Percentiles rank a stretch among this genome's conserved stretches.
Conservation (phyloP, 2,113 vertebrate species). For the Hassar affinis region DNA sequence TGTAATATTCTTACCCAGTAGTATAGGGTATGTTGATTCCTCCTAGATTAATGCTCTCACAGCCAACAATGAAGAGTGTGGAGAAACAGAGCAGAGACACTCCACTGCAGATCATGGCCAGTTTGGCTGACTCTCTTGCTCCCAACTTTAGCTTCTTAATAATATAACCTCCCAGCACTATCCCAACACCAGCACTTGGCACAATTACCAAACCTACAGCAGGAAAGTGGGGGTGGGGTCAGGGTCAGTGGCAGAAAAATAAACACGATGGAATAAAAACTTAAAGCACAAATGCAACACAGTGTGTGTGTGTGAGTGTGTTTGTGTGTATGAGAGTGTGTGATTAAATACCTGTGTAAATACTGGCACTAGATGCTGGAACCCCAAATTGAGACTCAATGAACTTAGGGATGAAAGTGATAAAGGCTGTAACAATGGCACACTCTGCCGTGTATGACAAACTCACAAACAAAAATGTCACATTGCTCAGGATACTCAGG, state of each 20-base stretch:
- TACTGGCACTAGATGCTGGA: conserved; percentile 97
- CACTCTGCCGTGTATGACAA: conserved; percentile 98
- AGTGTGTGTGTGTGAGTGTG: neutral
- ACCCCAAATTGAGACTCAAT: conserved; percentile 99
- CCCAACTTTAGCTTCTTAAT: conserved; percentile 87
- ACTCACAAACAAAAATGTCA: conserved; percentile 99
- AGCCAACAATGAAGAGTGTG: conserved; percentile 87
- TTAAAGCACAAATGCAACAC: neutral
- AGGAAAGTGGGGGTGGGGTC: no score
- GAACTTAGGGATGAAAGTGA: conserved; percentile 99
- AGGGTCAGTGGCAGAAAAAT: no score
- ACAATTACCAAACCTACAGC: conserved; percentile 84
- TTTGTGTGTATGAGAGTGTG: no score
- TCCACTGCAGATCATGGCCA: conserved; percentile 89
- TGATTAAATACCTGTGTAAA: conserved; percentile 89
- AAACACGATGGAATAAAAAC: neutral
- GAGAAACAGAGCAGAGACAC: conserved; percentile 87
- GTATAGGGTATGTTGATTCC: conserved; percentile 91
- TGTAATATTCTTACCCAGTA: conserved; percentile 71
- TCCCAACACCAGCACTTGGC: conserved; percentile 86
- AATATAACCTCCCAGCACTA: conserved; percentile 86
- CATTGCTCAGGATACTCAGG: conserved; percentile 95
- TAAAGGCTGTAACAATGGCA: conserved; percentile 99
- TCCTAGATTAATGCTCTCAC: conserved; percentile 87
- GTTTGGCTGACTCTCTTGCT: conserved; percentile 83